These are phyloP conservation scores for Mythimna albipuncta DNA, from an alignment of 2,888 invertebrate genomes.

Conservation along the genomic window DNA sequence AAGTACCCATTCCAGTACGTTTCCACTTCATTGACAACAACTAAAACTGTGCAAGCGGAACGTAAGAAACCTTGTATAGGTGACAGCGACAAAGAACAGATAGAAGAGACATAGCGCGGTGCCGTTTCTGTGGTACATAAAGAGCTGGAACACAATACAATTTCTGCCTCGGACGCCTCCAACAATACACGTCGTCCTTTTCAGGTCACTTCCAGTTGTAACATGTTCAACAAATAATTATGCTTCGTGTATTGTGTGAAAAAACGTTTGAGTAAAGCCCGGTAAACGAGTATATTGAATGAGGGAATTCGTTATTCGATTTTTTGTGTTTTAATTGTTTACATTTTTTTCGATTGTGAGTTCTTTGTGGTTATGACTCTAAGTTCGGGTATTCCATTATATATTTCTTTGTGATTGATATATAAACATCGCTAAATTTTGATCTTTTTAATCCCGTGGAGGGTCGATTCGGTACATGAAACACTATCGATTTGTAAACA, in stretches of 20 bases:
- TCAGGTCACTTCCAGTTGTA: slow-evolving; percentile 86
- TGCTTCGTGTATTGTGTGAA: slow-evolving; percentile 74
- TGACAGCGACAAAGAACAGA: slow-evolving; percentile 80
- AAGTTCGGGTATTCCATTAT: background rate
- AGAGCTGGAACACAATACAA: slow-evolving; percentile 82
- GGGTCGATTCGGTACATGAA: too few relatives aligned
- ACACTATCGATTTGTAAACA: too few relatives aligned
- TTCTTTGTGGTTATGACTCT: background rate
- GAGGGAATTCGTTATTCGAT: slow-evolving; percentile 46
- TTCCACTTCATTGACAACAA: slow-evolving; percentile 60
- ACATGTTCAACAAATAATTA: slow-evolving; percentile 85
- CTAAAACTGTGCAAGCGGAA: slow-evolving; percentile 63
- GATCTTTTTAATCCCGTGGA: too few relatives aligned
- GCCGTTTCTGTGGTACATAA: slow-evolving; percentile 79
- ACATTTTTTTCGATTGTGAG: slow-evolving; percentile 8
- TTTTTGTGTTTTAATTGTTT: slow-evolving; percentile 3
- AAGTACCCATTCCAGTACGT: slow-evolving; percentile 33
- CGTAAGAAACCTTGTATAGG: slow-evolving; percentile 71
- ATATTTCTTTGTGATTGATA: background rate
- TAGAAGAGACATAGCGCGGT: slow-evolving; percentile 69
- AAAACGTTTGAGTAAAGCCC: slow-evolving; percentile 67
- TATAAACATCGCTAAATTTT: too few relatives aligned
- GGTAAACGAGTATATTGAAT: slow-evolving; percentile 52
- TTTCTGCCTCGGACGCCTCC: slow-evolving; percentile 84
- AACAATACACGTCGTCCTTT: slow-evolving; percentile 84